phyloP scores from a whole-genome alignment of 1,140 invertebrate species.

The Nomia melanderi region DNA sequence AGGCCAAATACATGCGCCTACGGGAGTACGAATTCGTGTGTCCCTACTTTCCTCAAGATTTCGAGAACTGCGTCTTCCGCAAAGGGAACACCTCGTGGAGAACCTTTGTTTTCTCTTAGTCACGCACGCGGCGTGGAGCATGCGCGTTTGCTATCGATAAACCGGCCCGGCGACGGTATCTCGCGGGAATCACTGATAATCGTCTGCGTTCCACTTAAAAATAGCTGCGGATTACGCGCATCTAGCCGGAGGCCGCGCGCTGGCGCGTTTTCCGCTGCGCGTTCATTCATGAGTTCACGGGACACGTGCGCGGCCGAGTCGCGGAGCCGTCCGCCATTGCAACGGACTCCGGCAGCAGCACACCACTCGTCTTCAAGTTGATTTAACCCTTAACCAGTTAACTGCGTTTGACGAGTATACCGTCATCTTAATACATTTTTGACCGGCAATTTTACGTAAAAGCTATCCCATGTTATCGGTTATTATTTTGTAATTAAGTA shows the following conservation, averaged over 20 bases:
- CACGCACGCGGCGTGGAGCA: neutral
- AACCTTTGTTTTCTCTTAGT: conserved; percentile 45
- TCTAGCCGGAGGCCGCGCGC: conserved; percentile 14
- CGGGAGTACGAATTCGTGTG: conserved; percentile 13
- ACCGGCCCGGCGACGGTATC: conserved; percentile 30
- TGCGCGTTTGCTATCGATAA: conserved; percentile 43
- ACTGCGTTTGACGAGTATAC: no score
- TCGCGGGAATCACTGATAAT: conserved; percentile 57
- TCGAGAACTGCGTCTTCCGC: neutral
- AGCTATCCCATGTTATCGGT: no score
- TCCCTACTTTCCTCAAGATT: no score
- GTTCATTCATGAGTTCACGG: conserved; percentile 62
- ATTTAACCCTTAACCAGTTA: no score
- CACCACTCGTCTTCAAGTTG: no score
- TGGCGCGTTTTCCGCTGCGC: conserved; percentile 35
- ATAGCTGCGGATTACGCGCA: conserved; percentile 54
- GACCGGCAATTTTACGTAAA: no score
- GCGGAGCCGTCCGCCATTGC: neutral
- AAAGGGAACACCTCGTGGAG: neutral
- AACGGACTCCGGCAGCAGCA: no score
- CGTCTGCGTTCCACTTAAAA: conserved; percentile 60
- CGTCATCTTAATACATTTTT: no score
- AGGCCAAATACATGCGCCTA: neutral
- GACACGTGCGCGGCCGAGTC: conserved; percentile 48
- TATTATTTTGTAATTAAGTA: no score